Evolutionary conservation across 2,888 invertebrate genomes (phyloP).

Genomic region (Nezara viridula): DNA sequence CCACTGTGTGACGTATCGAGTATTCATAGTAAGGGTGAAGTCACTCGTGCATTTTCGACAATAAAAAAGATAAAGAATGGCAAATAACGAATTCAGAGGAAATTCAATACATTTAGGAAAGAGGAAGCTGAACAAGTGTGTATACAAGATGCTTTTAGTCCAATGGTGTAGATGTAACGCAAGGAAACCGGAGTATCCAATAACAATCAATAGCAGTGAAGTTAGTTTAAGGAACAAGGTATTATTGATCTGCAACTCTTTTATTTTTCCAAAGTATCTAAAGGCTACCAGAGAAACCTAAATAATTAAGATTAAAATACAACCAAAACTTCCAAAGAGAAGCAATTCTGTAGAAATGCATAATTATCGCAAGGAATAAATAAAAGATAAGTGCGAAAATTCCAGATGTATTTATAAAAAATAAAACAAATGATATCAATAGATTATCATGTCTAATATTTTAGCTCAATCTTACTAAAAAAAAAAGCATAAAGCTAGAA

Average conservation of each 20-base stretch:
- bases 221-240: neutral
- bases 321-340: no score
- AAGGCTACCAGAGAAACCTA: neutral
- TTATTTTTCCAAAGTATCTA: neutral
- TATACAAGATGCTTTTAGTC: conserved; percentile 25
- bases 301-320: no score
- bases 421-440: no score
- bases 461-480: no score
- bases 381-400: no score
- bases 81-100: neutral
- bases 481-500: no score
- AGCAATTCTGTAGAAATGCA: no score
- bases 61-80: neutral
- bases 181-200: neutral
- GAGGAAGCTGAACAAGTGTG: neutral
- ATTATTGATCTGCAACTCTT: neutral
- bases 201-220: conserved; percentile 1
- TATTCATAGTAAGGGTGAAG: neutral
- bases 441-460: no score
- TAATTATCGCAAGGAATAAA: no score
- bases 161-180: neutral
- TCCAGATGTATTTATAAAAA: no score
- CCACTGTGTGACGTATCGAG: no score
- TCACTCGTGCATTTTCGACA: neutral
- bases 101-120: neutral